Evolutionary conservation across 1,140 invertebrate genomes (phyloP).

Genomic region (Bombus pyrosoma): DNA sequence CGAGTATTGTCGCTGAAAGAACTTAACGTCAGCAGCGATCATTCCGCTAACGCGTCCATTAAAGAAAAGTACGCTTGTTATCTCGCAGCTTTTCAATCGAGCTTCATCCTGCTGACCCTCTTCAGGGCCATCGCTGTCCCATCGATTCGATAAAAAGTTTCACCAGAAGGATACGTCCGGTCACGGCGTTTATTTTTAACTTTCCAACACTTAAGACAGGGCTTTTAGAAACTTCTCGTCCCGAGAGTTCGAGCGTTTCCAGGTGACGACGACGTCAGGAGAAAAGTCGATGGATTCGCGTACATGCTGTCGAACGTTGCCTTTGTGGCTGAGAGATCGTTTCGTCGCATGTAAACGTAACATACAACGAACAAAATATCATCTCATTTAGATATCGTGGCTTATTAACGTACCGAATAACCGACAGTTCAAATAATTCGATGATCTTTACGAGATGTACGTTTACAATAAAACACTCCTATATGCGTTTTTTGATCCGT

Average conservation of each 20-base stretch:
- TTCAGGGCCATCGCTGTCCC: not conserved
- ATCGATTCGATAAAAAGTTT: slow-evolving; percentile 17
- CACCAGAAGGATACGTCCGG: not conserved
- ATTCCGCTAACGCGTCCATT: not conserved
- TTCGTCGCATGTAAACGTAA: not conserved
- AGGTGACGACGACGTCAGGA: not conserved
- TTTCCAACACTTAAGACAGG: slow-evolving; percentile 30
- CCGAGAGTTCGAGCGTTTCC: not conserved
- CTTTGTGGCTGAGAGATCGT: not conserved
- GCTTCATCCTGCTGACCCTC: not conserved
- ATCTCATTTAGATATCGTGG: too few relatives aligned
- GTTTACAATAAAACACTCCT: too few relatives aligned
- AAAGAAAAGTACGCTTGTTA: not conserved
- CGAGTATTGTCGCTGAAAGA: too few relatives aligned
- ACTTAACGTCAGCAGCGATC: not conserved
- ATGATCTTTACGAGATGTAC: too few relatives aligned
- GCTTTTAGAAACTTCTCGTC: slow-evolving; percentile 8
- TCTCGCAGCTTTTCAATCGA: slow-evolving; percentile 16
- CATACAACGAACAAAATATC: too few relatives aligned
- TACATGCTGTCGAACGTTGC: not conserved
- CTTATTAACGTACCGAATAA: too few relatives aligned
- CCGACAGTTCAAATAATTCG: too few relatives aligned
- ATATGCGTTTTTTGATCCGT: too few relatives aligned
- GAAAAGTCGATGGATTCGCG: not conserved
- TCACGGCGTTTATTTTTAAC: slow-evolving; percentile 26